Base-by-base conservation (phyloP, 2,113 vertebrate species). In the Tamias sibiricus region DNA sequence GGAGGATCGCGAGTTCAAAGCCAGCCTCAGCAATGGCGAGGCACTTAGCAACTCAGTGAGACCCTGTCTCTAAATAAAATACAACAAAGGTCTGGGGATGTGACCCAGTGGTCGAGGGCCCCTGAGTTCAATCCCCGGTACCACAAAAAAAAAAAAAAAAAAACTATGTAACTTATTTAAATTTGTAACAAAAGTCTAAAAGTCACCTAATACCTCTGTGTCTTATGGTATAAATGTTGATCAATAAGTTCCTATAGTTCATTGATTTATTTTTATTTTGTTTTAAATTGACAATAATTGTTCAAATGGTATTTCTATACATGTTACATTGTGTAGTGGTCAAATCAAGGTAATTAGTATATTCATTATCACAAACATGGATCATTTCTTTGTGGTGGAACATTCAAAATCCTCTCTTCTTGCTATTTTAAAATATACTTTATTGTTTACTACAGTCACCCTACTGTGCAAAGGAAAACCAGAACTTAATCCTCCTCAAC, bases 161-260 rank as follows among this genome's bases (percentile, higher is more conserved):
- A n/a, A n/a, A n/a, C n/a, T n/a, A n/a, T n/a, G n/a, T n/a, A n/a
- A 30, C 2, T 26, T 81, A 81, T 66, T 57, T 74, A 92, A 66
- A 75, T 74, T 69, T 77, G 72, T 40, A 74, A 74, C 30, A 90
- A 87, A 86, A 87, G 52, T 74, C 28, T 87, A 47, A 74, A 91
- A 57, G 54, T 62, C 64, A 68, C 68, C 20, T 16, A 54, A 37
- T 91, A 35, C 40, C 57, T 79, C 47, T 87, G 32, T 62, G 64
- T 24, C 16, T 87, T 52, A 49, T 1, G 9, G 24, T 76, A 35
- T 90, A 95, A 68, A 28, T n/a, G 26, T 5, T 44, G 35, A 40
- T 28, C 16, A n/a, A 3, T 72, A 32, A 35, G 19, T 91, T 87
- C 69, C n/a, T 80, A 87, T 85, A 42, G 10, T 35, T 44, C 40